Base-by-base conservation (phyloP, 2,888 invertebrate genomes). In the Linnaemya vulpina region DNA sequence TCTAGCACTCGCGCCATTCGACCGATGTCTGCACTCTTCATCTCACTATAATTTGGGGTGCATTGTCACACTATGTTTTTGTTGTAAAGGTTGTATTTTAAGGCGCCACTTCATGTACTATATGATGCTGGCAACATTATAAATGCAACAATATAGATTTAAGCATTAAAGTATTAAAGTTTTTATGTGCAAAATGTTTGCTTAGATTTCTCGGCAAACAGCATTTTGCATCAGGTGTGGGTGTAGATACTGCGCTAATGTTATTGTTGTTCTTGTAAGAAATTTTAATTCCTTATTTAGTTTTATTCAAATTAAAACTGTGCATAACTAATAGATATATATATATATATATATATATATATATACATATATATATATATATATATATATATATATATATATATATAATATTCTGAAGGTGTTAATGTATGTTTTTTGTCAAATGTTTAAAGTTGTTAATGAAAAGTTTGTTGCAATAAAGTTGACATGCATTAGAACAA, bases 221-320 rank as follows among this genome's bases (percentile, higher is more conserved):
- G 51, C 11, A 67, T 40, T 80, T 76, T 43, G 53, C 77, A 84
- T 81, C 84, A 81, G 78, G 74, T 85, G 84, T 85, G 74, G 81
- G 84, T 68, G 84, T 65, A 46, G n/a, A n/a, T n/a, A n/a, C 13
- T 13, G 35, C 38, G 65, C 40, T 75, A 11, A 38, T 68, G 25
- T 38, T 70, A 25, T 71, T 74, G 46, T 55, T 20, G 20, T 46
- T 71, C 20, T 75, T 20, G 30, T 58, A 51, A 63, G 9, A 30
- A 20, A 13, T 20, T n/a, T 35, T 53, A 22, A 3, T 20, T 51
- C 43, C 30, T 43, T n/a, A 65, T 43, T 40, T 11, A 60, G 17
- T 40, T 70, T 40, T 70, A 40, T 70, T 70, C 8, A 58, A 78
- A 75, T 63, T 53, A 13, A 40, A 76, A 1, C 51, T 40, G 46